Evolutionary conservation across 2,888 invertebrate genomes (phyloP).

Genomic region (Linnaemya tessellans): DNA sequence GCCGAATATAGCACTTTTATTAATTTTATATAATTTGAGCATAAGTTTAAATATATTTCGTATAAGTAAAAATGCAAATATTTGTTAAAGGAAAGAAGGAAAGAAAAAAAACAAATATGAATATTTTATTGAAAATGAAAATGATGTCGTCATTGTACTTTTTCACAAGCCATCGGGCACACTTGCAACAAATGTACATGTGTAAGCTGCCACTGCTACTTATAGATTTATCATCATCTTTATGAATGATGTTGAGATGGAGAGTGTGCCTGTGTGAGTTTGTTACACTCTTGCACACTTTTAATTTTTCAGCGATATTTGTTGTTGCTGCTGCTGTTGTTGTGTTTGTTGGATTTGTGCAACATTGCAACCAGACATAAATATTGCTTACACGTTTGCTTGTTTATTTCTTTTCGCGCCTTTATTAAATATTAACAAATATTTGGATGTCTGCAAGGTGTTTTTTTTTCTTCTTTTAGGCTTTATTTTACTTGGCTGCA

Average conservation of each 20-base stretch:
- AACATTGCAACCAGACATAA: slow-evolving; percentile 53
- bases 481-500: slow-evolving; percentile 28
- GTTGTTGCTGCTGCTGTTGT: not conserved
- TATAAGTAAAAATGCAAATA: too few species aligned
- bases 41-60: too few species aligned
- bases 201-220: slow-evolving; percentile 42
- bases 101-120: not conserved
- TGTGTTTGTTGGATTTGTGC: slow-evolving; percentile 45
- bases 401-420: slow-evolving; percentile 65
- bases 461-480: slow-evolving; percentile 20
- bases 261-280: slow-evolving; percentile 53
- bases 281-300: slow-evolving; percentile 60
- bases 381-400: slow-evolving; percentile 41
- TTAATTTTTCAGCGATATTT: not conserved
- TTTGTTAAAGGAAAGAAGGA: too few species aligned
- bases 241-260: slow-evolving; percentile 25
- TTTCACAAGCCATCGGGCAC: slow-evolving; percentile 50
- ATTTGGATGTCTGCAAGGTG: slow-evolving; percentile 56
- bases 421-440: slow-evolving; percentile 70
- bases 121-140: slow-evolving; percentile 58
- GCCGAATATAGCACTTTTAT: too few species aligned
- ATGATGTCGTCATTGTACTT: slow-evolving; percentile 65
- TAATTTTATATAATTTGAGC: too few species aligned
- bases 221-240: slow-evolving; percentile 52
- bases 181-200: slow-evolving; percentile 29